Evolutionary conservation across 1,140 invertebrate species (phyloP).

Genomic region (Homalodisca vitripennis): DNA sequence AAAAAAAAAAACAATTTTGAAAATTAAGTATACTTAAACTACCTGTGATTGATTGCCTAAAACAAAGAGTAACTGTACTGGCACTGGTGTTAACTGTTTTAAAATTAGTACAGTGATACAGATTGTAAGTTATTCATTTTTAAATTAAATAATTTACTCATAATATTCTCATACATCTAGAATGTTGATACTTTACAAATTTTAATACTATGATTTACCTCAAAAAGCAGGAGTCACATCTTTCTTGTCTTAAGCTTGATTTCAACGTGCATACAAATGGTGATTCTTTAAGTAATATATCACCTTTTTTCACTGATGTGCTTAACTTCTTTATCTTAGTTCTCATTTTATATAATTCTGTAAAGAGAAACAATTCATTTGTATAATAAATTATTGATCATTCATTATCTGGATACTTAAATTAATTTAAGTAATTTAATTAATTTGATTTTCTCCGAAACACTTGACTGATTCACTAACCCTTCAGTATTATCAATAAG

Average conservation of each 20-base stretch:
- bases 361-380: no score
- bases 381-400: no score
- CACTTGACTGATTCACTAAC: no score
- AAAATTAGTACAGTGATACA: background rate
- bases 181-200: background rate
- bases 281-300: constrained; percentile 47
- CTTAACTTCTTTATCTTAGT: background rate
- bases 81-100: background rate
- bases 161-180: background rate
- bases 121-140: background rate
- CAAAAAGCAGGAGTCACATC: constrained; percentile 63
- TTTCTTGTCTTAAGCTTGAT: constrained; percentile 54
- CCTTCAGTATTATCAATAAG: no score
- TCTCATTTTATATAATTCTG: no score
- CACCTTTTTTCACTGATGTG: constrained; percentile 18
- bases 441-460: no score
- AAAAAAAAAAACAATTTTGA: no score
- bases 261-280: constrained; percentile 61
- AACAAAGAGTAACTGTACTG: no score
- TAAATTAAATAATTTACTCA: background rate
- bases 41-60: no score
- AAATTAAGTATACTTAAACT: no score
- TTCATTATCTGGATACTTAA: no score
- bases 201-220: constrained; percentile 50
- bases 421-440: no score